Percentiles rank a stretch among this genome's conserved stretches.
Conservation (phyloP, 2,113 vertebrate species). For the Fulmarus glacialis region DNA sequence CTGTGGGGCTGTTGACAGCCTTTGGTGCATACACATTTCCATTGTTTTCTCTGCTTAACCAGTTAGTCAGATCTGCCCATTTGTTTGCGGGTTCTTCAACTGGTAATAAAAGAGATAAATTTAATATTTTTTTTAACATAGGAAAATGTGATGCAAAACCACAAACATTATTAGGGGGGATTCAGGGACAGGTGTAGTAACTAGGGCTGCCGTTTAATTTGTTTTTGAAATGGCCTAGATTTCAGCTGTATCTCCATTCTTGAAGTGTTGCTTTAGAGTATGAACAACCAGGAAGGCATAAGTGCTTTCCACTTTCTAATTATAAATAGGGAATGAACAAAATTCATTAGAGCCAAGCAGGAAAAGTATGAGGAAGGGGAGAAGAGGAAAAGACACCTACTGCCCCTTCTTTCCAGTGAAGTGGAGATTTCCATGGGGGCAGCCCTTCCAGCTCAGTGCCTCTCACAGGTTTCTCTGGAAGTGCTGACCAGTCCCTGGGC, state of each 20-base stretch:
- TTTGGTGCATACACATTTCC: conserved; percentile 50
- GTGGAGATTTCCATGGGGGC: neutral
- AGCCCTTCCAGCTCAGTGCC: neutral
- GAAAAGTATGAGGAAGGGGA: neutral
- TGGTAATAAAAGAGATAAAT: neutral
- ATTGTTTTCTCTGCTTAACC: conserved; percentile 57
- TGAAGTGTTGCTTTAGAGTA: neutral
- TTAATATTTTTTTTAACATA: neutral
- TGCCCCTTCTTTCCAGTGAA: neutral
- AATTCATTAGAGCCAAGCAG: neutral
- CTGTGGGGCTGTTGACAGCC: conserved; percentile 14
- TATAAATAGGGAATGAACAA: neutral
- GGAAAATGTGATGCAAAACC: conserved; percentile 60
- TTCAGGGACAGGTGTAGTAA: conserved; percentile 19
- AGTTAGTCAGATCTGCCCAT: conserved; percentile 57
- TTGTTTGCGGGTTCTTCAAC: conserved; percentile 38
- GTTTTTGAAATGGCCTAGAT: neutral
- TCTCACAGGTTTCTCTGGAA: neutral
- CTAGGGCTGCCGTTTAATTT: neutral
- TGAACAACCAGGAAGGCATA: neutral
- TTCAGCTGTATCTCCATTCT: neutral
- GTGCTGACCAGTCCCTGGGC: neutral
- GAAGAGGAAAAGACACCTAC: neutral
- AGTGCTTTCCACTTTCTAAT: neutral
- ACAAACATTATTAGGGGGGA: neutral